phyloP scores from a whole-genome alignment of 2,888 invertebrate species.

The Parapristionchus giblindavisi region DNA sequence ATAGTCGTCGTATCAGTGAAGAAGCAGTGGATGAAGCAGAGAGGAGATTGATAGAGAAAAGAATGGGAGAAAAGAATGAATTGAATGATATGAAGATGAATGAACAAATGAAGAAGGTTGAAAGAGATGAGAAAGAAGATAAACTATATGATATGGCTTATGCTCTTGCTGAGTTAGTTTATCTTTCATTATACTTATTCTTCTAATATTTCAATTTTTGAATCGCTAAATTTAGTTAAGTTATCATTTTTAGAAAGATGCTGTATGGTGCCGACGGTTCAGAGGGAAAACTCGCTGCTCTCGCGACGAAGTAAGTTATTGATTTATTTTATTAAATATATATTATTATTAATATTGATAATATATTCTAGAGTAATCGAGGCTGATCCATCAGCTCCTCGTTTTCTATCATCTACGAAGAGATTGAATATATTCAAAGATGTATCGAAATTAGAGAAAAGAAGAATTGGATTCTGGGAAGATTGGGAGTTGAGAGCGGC shows the following conservation, averaged over 20 bases:
- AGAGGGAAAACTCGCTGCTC: conserved; percentile 22
- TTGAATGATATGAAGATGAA: conserved; percentile 49
- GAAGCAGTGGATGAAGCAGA: conserved; percentile 53
- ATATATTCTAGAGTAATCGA: conserved; percentile 19
- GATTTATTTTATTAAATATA: not conserved
- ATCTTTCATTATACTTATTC: conserved; percentile 13
- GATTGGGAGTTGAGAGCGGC: conserved; percentile 54
- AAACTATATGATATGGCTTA: conserved; percentile 53
- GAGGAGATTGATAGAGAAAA: conserved; percentile 42
- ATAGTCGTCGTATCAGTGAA: conserved; percentile 54
- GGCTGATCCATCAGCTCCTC: conserved; percentile 8
- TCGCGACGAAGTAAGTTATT: conserved; percentile 13
- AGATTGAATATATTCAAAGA: conserved; percentile 25
- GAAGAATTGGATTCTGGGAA: conserved; percentile 49
- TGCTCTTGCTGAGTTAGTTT: conserved; percentile 50
- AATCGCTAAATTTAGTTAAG: too few species aligned
- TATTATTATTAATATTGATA: not conserved
- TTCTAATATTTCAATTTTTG: conserved; percentile 24
- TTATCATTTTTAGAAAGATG: conserved; percentile 33
- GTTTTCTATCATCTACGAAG: not conserved
- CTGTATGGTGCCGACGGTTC: conserved; percentile 7
- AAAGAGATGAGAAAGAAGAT: conserved; percentile 49
- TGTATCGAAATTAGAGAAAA: conserved; percentile 33
- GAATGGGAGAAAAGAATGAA: conserved; percentile 43
- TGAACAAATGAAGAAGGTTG: conserved; percentile 38